Percentiles rank a stretch among this genome's conserved stretches.
These are phyloP conservation scores for Epinephelus cyanopodus DNA, from an alignment of 2,113 vertebrate genomes.

Conservation along the genomic window DNA sequence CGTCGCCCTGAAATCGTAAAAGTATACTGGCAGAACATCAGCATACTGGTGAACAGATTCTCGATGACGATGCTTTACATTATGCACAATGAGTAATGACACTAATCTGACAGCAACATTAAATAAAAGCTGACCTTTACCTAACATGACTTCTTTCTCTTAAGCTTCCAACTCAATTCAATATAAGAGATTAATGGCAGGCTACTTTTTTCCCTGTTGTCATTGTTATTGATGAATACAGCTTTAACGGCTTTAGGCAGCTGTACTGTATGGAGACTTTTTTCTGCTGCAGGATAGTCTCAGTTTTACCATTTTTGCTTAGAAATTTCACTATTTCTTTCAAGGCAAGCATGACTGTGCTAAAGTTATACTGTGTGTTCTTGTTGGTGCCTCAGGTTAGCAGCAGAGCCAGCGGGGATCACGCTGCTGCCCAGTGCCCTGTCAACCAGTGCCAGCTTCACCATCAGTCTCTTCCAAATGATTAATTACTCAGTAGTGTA, in stretches of 20 bases:
- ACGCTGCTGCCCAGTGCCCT: slow-evolving; percentile 71
- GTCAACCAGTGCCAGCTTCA: slow-evolving; percentile 79
- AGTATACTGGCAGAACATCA: neutral
- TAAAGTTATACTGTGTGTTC: slow-evolving; percentile 35
- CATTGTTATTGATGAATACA: slow-evolving; percentile 15
- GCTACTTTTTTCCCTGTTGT: slow-evolving; percentile 5
- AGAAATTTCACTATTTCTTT: neutral
- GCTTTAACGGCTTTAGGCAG: neutral
- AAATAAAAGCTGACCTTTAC: slow-evolving; percentile 40
- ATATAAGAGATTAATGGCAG: slow-evolving; percentile 34
- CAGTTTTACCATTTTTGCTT: neutral
- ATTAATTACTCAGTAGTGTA: slow-evolving; percentile 85
- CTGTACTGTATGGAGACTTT: neutral
- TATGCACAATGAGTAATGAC: neutral
- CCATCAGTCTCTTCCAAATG: slow-evolving; percentile 89
- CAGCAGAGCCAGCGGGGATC: slow-evolving; percentile 76
- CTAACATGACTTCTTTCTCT: slow-evolving; percentile 23
- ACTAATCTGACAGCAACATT: slow-evolving; percentile 4
- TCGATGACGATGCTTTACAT: neutral
- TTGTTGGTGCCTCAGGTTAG: slow-evolving; percentile 58
- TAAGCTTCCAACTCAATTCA: slow-evolving; percentile 31
- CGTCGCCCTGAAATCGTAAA: neutral
- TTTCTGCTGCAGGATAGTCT: slow-evolving; percentile 12
- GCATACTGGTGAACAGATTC: neutral
- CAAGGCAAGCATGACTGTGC: neutral